Percentiles rank a stretch among this genome's conserved stretches.
Evolutionary conservation across 92 coral and sea anemone species (phyloP).

Genomic region (Parazoanthus atlanticus): DNA sequence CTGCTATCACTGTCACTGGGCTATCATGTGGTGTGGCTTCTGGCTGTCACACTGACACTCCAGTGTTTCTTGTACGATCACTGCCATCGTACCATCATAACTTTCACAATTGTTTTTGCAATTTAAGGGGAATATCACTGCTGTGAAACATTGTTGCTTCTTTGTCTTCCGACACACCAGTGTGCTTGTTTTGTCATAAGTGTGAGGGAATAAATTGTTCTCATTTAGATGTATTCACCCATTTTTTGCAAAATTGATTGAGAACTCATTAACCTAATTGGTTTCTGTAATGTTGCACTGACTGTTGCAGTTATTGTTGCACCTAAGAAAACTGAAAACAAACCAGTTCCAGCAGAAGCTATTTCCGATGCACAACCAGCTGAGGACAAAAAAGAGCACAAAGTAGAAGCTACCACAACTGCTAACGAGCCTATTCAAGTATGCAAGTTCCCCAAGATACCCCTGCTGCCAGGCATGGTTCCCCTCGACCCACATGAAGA

Average conservation of each 20-base stretch:
- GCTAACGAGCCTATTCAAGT: background rate
- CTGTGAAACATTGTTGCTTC: too few species aligned
- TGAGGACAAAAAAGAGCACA: background rate
- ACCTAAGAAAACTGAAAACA: background rate
- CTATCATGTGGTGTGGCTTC: too few species aligned
- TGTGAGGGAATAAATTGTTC: background rate
- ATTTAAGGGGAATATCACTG: too few species aligned
- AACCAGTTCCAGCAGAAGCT: background rate
- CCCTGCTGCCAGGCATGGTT: slow-evolving; percentile 53
- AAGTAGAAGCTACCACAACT: background rate
- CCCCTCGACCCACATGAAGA: slow-evolving; percentile 66
- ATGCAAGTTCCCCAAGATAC: background rate
- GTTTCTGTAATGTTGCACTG: background rate
- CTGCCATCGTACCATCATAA: too few species aligned
- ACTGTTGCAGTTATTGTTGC: slow-evolving; percentile 7
- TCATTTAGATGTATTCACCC: background rate
- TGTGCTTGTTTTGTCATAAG: background rate
- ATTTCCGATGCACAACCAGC: background rate
- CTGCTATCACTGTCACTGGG: too few species aligned
- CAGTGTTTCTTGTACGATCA: too few species aligned
- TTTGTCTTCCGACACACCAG: too few species aligned
- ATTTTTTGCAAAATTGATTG: too few species aligned
- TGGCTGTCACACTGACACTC: too few species aligned
- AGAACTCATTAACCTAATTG: background rate
- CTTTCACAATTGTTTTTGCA: too few species aligned